phyloP scores from a whole-genome alignment of 1,140 invertebrate species.

The Drosophila seguyi region DNA sequence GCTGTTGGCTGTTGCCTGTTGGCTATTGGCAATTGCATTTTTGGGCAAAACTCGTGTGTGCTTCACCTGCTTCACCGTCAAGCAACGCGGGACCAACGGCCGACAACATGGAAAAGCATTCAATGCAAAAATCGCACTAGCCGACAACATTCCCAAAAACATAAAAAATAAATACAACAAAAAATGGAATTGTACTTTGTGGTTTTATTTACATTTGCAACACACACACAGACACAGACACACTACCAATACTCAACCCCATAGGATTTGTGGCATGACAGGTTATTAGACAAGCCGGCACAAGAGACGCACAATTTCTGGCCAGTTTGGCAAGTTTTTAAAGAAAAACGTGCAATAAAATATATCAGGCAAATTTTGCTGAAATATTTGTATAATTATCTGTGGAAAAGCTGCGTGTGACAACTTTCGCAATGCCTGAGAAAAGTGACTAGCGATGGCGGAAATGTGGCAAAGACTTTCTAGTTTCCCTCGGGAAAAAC shows the following conservation, averaged over 20 bases:
- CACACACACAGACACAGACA: constrained; percentile 33
- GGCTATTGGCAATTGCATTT: constrained; percentile 43
- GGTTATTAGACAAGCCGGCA: constrained; percentile 76
- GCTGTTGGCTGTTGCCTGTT: constrained; percentile 3
- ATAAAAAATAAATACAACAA: constrained; percentile 26
- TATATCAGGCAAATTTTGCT: constrained; percentile 43
- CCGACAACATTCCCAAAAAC: constrained; percentile 71
- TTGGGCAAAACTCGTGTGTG: constrained; percentile 39
- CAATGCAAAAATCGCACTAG: constrained; percentile 74
- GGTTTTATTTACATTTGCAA: constrained; percentile 80
- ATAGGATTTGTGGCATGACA: constrained; percentile 80
- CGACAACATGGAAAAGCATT: constrained; percentile 76
- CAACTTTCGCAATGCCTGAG: constrained; percentile 62
- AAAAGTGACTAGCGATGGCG: constrained; percentile 22
- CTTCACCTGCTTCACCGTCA: constrained; percentile 60
- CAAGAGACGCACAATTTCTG: constrained; percentile 74
- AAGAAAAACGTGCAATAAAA: constrained; percentile 41
- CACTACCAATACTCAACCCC: constrained; percentile 23
- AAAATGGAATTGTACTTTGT: constrained; percentile 68
- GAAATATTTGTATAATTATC: constrained; percentile 51
- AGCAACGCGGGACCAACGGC: constrained; percentile 43
- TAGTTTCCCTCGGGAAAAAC: constrained; percentile 7
- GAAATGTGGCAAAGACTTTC: constrained; percentile 8
- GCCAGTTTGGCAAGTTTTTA: constrained; percentile 68
- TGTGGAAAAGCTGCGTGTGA: constrained; percentile 48